Evolutionary conservation across 1,140 invertebrate genomes (phyloP), one percentile per base, ranked within the genome.

Genomic region (Drosophila elegans): DNA sequence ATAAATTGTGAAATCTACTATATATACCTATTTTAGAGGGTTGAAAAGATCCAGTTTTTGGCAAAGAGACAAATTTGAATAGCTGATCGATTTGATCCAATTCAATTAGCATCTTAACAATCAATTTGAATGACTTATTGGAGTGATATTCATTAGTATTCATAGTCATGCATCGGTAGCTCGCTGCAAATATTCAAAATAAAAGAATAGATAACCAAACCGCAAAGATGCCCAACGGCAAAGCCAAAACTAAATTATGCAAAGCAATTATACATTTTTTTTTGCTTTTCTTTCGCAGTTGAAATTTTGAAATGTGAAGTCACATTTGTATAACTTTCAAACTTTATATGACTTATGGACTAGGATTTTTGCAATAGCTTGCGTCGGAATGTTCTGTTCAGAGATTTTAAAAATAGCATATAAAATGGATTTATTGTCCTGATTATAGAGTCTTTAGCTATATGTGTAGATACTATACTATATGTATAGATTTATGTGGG

Each of bases 41-140:
- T 3, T 13, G 13, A 29, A 32, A 12, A 2, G 9, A n/a, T 46
- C 27, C n/a, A 45, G 4, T 25, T 49, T 68, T 42, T 5, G n/a
- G 7, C 29, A 10, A 41, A 21, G 16, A 41, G 3, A 2, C n/a
- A 4, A 25, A 10, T 49, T 60, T 69, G 38, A 49, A 45, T 36
- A 4, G 32, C 3, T 49, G 46, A 72, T 73, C 54, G 67, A 73
- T 73, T 16, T 38, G 48, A 53, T 42, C 49, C 29, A 39, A 42
- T 41, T 21, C 46, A 62, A 74, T 62, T 64, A 74, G 34, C 71
- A 64, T 51, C 13, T 29, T 21, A 71, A 51, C 63, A 63, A 74
- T 63, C 57, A 74, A 74, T 41, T 73, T 32, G 29, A 48, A 55
- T 63, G 59, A 63, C 59, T 74, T 74, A 74, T 41, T 44, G 25